Base-by-base conservation (phyloP, 2,113 vertebrate genomes). In the Pleuronectes platessa region DNA sequence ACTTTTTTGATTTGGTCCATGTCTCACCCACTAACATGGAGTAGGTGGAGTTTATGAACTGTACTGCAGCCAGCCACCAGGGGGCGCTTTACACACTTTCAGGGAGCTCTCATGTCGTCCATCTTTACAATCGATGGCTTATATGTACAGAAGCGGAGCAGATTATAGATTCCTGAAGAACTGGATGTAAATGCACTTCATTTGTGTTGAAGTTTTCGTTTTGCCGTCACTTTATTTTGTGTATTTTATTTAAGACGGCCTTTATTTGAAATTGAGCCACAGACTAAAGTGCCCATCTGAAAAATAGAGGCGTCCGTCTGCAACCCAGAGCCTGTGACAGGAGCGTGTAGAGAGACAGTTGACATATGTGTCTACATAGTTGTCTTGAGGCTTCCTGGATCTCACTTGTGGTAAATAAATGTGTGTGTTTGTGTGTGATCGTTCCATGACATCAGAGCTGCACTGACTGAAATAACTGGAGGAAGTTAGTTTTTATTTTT, bases 201-300 rank as follows among this genome's bases (percentile, higher is more conserved):
- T 64, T 79, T 84, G 54, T 72, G 61, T 86, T 72, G 3, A 65
- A 53, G 7, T 17, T 62, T 55, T 27, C 11, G 15, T 49, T 70
- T 74, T 21, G 13, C 58, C 20, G 63, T 76, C 80, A 78, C 68
- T 82, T 89, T 85, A 76, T 68, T 75, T 88, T 82, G 71, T 68
- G 71, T 78, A 64, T 68, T 45, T 47, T 49, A 75, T 71, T 71
- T 79, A 68, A 81, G 86, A 74, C 26, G 63, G 40, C 15, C 6
- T 49, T 75, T 8, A 66, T 45, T 24, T 71, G 24, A 47, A 77
- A 78, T 80, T 66, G 62, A 89, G 59, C 55, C 62, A 70, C 27
- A 71, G 62, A 72, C 35, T 51, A 18, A 75, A 72, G 65, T 71
- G 37, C 55, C 68, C 69, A 62, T 84, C 55, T 70, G 56, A 24